Percentiles rank a stretch among this genome's conserved stretches.
Evolutionary conservation across 2,888 invertebrate species (phyloP).

Genomic region (Ephialtes manifestator): DNA sequence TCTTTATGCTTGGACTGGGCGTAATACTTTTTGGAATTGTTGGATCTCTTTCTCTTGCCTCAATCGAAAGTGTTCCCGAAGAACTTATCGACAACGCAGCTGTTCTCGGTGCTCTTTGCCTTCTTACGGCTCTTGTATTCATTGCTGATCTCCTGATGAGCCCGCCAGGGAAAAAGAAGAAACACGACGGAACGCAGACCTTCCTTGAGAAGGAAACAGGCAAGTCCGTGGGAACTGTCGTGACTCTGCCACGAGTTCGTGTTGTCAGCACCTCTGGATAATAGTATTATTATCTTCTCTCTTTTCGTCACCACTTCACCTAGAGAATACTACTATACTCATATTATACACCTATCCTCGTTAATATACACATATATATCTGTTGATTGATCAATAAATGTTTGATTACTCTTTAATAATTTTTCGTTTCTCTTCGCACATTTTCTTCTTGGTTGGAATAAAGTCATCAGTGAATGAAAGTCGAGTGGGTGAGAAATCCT

Average conservation of each 20-base stretch:
- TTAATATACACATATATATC: constrained; percentile 8
- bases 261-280: constrained; percentile 65
- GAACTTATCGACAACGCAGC: constrained; percentile 91
- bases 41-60: constrained; percentile 90
- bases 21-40: constrained; percentile 90
- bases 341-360: constrained; percentile 11
- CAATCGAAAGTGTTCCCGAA: constrained; percentile 90
- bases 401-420: constrained; percentile 32
- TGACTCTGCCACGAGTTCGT: constrained; percentile 65
- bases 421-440: constrained; percentile 31
- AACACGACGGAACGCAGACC: constrained; percentile 76
- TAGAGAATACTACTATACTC: background rate
- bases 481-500: background rate
- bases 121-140: constrained; percentile 90
- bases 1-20: constrained; percentile 90
- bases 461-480: background rate
- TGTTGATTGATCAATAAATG: constrained; percentile 61
- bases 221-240: constrained; percentile 72
- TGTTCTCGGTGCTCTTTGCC: constrained; percentile 90
- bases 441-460: constrained; percentile 40
- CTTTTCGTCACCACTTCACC: constrained; percentile 22
- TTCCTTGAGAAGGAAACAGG: constrained; percentile 79
- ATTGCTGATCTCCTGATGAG: constrained; percentile 88
- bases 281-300: constrained; percentile 22
- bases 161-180: constrained; percentile 75